Conservation (phyloP, 2,113 vertebrate genomes). For the Zosterops hypoxanthus region DNA sequence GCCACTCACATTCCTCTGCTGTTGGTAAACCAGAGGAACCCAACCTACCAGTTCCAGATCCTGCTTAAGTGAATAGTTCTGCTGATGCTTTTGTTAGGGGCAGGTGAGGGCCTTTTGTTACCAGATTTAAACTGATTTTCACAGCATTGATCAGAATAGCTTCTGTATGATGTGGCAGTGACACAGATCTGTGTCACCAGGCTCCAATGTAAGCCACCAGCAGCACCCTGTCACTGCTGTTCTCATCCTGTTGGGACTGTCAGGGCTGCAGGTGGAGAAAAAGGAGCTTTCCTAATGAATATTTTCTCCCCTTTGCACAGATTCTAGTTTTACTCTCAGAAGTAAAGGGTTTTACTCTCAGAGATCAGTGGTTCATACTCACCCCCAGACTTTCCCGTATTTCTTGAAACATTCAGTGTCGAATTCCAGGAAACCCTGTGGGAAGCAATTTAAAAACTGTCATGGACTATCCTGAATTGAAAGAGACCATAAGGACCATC, state of each 20-base stretch:
- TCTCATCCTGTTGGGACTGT: neutral
- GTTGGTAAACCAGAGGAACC: neutral
- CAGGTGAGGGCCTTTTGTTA: neutral
- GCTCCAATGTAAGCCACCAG: neutral
- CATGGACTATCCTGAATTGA: neutral
- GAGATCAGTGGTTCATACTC: constrained; percentile 27
- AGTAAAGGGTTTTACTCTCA: neutral
- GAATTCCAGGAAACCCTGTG: constrained; percentile 76
- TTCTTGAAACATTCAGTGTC: constrained; percentile 77
- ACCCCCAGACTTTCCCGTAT: constrained; percentile 88
- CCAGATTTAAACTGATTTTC: neutral
- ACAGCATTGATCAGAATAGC: neutral
- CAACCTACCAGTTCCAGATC: neutral
- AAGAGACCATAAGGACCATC: neutral
- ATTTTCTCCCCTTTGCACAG: neutral
- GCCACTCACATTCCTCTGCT: neutral
- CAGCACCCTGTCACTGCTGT: fast-evolving
- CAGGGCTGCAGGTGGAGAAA: neutral
- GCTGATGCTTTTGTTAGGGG: neutral
- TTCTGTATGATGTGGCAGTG: neutral
- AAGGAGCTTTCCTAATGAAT: neutral
- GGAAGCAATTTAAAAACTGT: neutral
- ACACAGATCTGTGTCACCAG: neutral
- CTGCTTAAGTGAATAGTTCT: neutral
- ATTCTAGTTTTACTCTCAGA: neutral